Evolutionary conservation across 2,888 invertebrate species (phyloP), one percentile per base, ranked within the genome.

Genomic region (Drosophila silvestris): DNA sequence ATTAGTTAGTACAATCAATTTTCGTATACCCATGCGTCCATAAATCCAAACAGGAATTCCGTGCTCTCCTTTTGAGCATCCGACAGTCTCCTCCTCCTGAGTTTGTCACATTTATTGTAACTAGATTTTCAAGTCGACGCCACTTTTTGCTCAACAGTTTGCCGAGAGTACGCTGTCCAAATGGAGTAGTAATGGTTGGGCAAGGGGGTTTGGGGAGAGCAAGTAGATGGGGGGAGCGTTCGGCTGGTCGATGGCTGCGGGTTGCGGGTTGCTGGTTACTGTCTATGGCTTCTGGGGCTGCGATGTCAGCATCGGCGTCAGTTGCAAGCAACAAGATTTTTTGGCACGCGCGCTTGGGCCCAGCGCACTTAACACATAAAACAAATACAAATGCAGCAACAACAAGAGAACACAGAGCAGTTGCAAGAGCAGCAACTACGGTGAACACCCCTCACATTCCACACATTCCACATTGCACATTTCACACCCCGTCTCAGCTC

Each of bases 281-380:
- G 73, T 68, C 57, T 69, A 69, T 61, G 70, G 59, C 69, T 63
- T 72, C 61, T 70, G 70, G 70, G 70, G 68, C 65, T 77, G 76
- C 74, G 84, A 58, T 80, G 80, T 82, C 84, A 83, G 80, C 74
- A 74, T 72, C 70, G 76, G 79, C 86, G 69, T 82, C 77, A 74
- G 75, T 83, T 81, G 74, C 77, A 64, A 69, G 77, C 63, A 58
- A 51, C 63, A 10, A 35, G 33, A 79, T 72, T 72, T 86, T 47
- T 47, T 26, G 3, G 7, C 16, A 16, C 16, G 77, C 69, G 81
- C 79, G 82, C 81, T 74, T 71, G 86, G 84, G 86, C 86, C 87
- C 91, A 85, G 89, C 91, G 90, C 88, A 91, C 91, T 91, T 91
- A 91, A 91, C 91, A 91, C 91, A 87, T 87, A 91, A 91, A 85